A percentile compares a stretch with the other conserved stretches of the same genome.
Conservation (phyloP, 2,888 invertebrate genomes). For the Incurvaria masculella region DNA sequence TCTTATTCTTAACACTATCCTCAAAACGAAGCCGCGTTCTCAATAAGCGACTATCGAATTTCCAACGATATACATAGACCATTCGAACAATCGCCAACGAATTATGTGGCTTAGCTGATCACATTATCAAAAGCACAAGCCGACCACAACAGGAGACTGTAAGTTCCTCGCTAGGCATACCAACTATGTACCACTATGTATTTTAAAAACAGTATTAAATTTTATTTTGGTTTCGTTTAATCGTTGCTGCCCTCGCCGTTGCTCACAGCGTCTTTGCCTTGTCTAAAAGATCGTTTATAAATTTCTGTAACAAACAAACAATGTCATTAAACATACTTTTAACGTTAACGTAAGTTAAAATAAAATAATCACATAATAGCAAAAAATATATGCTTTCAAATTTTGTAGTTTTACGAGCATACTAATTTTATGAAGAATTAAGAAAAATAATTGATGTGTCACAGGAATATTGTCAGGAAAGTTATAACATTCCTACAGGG, state of each 20-base stretch:
- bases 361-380: too few species aligned
- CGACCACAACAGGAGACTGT: background rate
- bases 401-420: too few species aligned
- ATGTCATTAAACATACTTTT: conserved; percentile 11
- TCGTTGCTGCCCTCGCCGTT: conserved; percentile 21
- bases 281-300: conserved; percentile 84
- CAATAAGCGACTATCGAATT: background rate
- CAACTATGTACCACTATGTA: background rate
- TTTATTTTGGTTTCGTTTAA: background rate
- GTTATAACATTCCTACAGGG: too few species aligned
- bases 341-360: too few species aligned
- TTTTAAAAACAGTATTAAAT: background rate
- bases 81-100: too few species aligned
- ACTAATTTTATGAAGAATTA: too few species aligned
- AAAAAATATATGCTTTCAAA: too few species aligned
- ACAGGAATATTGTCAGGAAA: too few species aligned
- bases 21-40: background rate
- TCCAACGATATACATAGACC: too few species aligned
- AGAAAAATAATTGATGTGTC: too few species aligned
- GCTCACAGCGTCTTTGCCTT: conserved; percentile 81
- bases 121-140: background rate
- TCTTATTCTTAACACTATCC: background rate
- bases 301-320: conserved; percentile 66
- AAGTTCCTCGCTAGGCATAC: background rate
- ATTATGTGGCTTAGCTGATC: too few species aligned